A percentile compares a stretch with the other conserved stretches of the same genome.
Conservation (phyloP, 1,140 invertebrate species). For the Drosophila albomicans region DNA sequence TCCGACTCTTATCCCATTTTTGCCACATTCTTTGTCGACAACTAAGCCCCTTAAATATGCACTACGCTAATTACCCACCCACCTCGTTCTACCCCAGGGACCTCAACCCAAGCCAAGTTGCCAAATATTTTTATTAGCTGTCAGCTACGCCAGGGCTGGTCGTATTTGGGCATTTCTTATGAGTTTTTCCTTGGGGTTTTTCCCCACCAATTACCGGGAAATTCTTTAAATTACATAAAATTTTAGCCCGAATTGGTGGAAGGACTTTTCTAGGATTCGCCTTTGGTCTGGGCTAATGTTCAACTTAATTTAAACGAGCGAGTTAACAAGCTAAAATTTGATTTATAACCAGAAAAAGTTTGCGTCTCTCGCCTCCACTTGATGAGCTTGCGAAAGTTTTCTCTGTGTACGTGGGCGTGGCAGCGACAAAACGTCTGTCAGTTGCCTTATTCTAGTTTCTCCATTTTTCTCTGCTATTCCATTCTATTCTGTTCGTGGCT, state of each 20-base stretch:
- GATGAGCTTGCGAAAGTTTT: slow-evolving; percentile 58
- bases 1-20: neutral
- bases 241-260: slow-evolving; percentile 28
- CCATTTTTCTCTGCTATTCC: slow-evolving; percentile 2
- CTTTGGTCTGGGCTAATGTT: slow-evolving; percentile 50
- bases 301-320: slow-evolving; percentile 77
- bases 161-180: slow-evolving; percentile 22
- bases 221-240: slow-evolving; percentile 64
- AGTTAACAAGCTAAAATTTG: slow-evolving; percentile 78
- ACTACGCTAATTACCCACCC: slow-evolving; percentile 48
- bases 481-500: neutral
- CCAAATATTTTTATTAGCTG: slow-evolving; percentile 68
- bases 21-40: neutral
- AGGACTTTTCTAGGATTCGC: slow-evolving; percentile 8
- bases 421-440: slow-evolving; percentile 51
- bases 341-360: slow-evolving; percentile 71
- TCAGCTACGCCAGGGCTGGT: slow-evolving; percentile 28
- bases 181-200: slow-evolving; percentile 19
- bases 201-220: slow-evolving; percentile 14
- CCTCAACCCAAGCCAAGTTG: slow-evolving; percentile 8
- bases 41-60: slow-evolving; percentile 9
- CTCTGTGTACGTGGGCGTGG: slow-evolving; percentile 19
- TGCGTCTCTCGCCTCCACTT: slow-evolving; percentile 42
- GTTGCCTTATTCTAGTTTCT: slow-evolving; percentile 43
- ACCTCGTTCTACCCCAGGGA: slow-evolving; percentile 6